Evolutionary conservation across 2,113 vertebrate genomes (phyloP).

Genomic region (Tinamus guttatus): DNA sequence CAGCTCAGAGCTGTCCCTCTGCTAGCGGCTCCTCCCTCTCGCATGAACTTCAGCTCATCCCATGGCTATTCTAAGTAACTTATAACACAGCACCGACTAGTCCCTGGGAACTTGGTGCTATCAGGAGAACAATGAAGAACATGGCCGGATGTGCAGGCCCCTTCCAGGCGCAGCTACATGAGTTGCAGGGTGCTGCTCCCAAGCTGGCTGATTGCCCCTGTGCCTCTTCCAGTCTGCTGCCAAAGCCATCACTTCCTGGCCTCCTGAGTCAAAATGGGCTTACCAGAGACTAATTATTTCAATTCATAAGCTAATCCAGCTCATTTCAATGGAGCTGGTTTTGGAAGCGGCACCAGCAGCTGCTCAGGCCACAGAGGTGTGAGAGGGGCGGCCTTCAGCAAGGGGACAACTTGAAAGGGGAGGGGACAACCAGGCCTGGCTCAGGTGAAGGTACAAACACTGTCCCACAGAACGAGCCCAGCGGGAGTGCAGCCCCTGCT

Average conservation of each 20-base stretch:
- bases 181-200: neutral
- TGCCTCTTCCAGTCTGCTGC: neutral
- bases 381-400: neutral
- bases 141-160: neutral
- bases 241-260: neutral
- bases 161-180: neutral
- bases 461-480: neutral
- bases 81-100: neutral
- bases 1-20: neutral
- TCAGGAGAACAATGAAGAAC: neutral
- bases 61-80: neutral
- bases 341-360: neutral
- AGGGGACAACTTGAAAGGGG: neutral
- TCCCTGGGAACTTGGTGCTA: neutral
- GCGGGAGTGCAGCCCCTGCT: neutral
- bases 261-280: neutral
- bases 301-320: neutral
- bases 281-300: neutral
- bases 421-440: neutral
- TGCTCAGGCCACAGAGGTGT: neutral
- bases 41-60: neutral
- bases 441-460: neutral
- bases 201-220: neutral
- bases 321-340: neutral
- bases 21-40: neutral